These are phyloP conservation scores for Hydrochoerus hydrochaeris DNA, from an alignment of 2,113 vertebrate genomes.

Conservation along the genomic window DNA sequence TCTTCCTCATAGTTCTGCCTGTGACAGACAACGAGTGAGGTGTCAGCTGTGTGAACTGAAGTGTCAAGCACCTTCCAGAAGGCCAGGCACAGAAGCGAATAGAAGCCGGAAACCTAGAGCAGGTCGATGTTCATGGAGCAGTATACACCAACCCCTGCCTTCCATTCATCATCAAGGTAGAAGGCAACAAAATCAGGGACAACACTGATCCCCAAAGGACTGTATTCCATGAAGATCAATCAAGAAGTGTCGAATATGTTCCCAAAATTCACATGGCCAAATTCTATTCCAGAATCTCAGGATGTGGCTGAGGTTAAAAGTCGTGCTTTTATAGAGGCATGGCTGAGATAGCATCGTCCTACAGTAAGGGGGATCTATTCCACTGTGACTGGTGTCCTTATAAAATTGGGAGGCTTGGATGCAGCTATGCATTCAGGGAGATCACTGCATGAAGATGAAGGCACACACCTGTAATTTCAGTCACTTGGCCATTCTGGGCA, in stretches of 20 bases:
- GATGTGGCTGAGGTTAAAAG: not conserved
- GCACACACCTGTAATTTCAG: not conserved
- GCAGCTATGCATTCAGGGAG: not conserved
- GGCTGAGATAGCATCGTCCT: not conserved
- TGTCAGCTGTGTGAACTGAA: accelerated
- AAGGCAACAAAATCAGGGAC: accelerated
- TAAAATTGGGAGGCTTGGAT: not conserved
- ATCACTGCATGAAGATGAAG: accelerated
- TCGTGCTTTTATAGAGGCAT: accelerated
- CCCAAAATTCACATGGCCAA: not conserved
- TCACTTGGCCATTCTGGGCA: not conserved
- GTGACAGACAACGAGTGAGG: too few relatives aligned
- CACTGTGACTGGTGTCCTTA: not conserved
- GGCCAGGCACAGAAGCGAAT: not conserved
- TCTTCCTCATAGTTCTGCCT: not conserved
- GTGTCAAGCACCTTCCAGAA: not conserved
- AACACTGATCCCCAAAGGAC: not conserved
- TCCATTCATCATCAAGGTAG: not conserved
- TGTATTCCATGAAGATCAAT: not conserved
- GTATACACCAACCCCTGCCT: accelerated
- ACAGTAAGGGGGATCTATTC: accelerated
- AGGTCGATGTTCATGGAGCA: accelerated
- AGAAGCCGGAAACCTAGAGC: not conserved
- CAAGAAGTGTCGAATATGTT: not conserved
- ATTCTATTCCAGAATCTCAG: not conserved